Percentiles rank a stretch among this genome's conserved stretches.
Conservation (phyloP, 2,797 vertebrate species). For the Sebastes itinus region DNA sequence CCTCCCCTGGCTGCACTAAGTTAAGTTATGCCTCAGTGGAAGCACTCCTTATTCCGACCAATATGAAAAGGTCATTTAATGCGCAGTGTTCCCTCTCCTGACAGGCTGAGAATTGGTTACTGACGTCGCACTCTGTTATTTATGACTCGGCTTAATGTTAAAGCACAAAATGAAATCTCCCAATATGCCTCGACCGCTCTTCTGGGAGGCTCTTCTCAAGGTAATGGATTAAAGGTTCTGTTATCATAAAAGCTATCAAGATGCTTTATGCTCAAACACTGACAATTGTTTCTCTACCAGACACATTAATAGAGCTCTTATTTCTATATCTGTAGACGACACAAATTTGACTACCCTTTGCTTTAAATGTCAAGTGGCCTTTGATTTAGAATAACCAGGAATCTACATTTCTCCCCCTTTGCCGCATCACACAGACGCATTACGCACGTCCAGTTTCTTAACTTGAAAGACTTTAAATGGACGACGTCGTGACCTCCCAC, state of each 20-base stretch:
- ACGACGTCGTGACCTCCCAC: constrained; percentile 22
- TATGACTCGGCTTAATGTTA: constrained; percentile 8
- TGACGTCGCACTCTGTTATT: constrained; percentile 9
- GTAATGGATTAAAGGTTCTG: background rate
- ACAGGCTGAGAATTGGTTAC: constrained; percentile 13
- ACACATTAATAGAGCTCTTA: background rate
- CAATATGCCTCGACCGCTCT: background rate
- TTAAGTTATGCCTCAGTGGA: constrained; percentile 17
- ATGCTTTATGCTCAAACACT: constrained; percentile 2
- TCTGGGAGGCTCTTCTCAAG: background rate
- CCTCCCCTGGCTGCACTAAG: background rate
- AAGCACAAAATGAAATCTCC: background rate
- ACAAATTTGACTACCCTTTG: background rate
- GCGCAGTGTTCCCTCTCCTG: constrained; percentile 4
- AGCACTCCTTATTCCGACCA: constrained; percentile 11
- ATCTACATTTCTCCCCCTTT: background rate
- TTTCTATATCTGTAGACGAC: background rate
- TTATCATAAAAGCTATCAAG: constrained; percentile 3
- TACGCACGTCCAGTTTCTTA: background rate
- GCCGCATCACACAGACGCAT: background rate
- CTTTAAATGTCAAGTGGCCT: constrained; percentile 23
- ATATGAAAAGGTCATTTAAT: constrained; percentile 43
- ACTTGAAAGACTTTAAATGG: constrained; percentile 1
- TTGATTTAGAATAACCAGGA: constrained; percentile 10
- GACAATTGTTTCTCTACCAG: background rate